phyloP scores from a whole-genome alignment of 2,797 vertebrate species.

The Scolopax rusticola region DNA sequence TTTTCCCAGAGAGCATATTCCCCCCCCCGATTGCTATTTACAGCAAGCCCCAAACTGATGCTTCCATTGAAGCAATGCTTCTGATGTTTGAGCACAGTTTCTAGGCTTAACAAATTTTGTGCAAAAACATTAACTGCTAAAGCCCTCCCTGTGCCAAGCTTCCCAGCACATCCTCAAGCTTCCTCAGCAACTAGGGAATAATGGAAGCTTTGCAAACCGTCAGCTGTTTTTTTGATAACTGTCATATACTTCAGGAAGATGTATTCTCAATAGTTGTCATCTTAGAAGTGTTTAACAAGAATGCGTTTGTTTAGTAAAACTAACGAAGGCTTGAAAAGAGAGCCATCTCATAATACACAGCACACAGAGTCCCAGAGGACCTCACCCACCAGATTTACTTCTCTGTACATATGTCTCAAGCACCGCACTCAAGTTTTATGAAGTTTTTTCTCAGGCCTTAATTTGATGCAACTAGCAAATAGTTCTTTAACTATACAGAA shows the following conservation, averaged over 20 bases:
- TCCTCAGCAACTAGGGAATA: neutral
- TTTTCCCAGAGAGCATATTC: neutral
- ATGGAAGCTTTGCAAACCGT: neutral
- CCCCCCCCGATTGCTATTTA: neutral
- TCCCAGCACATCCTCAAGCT: neutral
- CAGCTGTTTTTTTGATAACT: neutral
- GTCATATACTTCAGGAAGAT: slow-evolving; percentile 2
- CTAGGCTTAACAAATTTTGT: neutral
- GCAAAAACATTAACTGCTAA: neutral
- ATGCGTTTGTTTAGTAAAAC: neutral
- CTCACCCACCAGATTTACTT: neutral
- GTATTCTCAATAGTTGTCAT: slow-evolving; percentile 11
- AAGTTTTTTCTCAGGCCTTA: slow-evolving; percentile 39
- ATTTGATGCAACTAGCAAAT: neutral
- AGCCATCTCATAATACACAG: neutral
- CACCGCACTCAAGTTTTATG: neutral
- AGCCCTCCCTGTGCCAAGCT: neutral
- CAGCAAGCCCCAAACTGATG: neutral
- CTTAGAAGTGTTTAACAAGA: slow-evolving; percentile 9
- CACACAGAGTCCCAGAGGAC: neutral
- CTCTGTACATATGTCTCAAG: accelerated
- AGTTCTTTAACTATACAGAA: neutral
- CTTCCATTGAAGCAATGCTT: neutral
- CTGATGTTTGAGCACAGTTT: neutral
- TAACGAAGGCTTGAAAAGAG: neutral